Conservation (phyloP, 2,113 vertebrate species). For the Donacobius atricapilla region DNA sequence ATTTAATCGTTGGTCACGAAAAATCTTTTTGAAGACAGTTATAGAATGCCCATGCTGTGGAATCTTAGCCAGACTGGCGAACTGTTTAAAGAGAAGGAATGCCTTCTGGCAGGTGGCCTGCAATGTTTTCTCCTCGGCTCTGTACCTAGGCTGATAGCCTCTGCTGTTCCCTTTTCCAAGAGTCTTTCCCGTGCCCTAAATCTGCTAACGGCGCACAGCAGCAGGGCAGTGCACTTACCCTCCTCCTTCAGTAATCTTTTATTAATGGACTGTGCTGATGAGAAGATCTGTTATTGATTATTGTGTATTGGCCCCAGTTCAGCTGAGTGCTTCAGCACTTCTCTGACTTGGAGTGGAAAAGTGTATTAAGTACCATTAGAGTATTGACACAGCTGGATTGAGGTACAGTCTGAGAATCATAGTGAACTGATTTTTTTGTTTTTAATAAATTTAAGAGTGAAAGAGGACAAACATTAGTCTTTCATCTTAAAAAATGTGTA, state of each 20-base stretch:
- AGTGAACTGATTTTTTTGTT: background rate
- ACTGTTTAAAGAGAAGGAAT: background rate
- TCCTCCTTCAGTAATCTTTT: background rate
- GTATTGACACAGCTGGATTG: background rate
- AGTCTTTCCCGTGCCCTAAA: background rate
- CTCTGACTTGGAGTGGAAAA: background rate
- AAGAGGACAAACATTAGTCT: background rate
- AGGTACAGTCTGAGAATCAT: background rate
- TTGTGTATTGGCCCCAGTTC: background rate
- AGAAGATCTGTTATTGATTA: background rate
- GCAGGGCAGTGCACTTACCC: background rate
- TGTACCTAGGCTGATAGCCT: background rate
- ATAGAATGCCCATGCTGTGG: background rate
- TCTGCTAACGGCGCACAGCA: background rate
- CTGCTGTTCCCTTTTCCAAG: background rate
- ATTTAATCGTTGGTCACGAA: background rate
- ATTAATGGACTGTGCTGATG: background rate
- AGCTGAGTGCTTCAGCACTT: background rate
- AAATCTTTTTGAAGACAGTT: background rate
- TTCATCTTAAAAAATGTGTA: background rate
- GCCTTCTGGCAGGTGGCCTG: background rate
- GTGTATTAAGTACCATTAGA: background rate
- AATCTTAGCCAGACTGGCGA: background rate
- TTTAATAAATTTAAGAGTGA: background rate
- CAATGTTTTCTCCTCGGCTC: background rate